A percentile compares a stretch with the other conserved stretches of the same genome.
These are phyloP conservation scores for Nyctibius grandis DNA, from an alignment of 2,797 vertebrate species.

Conservation along the genomic window DNA sequence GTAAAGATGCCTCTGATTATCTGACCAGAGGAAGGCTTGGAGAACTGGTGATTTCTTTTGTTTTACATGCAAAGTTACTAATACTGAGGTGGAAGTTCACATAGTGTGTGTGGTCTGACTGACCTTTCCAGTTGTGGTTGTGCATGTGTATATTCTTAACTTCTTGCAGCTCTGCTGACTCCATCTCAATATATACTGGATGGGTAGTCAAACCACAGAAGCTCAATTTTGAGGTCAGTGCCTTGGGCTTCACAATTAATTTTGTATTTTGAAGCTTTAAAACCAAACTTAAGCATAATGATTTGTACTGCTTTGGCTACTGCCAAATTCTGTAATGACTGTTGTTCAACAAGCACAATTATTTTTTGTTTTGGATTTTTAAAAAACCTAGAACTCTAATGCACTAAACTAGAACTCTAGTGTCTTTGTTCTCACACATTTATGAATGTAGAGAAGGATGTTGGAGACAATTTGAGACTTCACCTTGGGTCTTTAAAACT, in stretches of 20 bases:
- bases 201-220: slow-evolving; percentile 55
- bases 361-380: slow-evolving; percentile 36
- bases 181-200: slow-evolving; percentile 11
- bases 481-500: background rate
- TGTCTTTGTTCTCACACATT: background rate
- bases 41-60: background rate
- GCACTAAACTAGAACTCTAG: no score
- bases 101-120: background rate
- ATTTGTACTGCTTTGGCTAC: slow-evolving; percentile 29
- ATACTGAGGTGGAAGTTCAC: background rate
- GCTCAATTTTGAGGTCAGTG: slow-evolving; percentile 38
- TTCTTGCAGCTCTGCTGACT: slow-evolving; percentile 6
- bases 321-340: slow-evolving; percentile 56
- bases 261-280: slow-evolving; percentile 37
- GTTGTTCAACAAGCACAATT: slow-evolving; percentile 62
- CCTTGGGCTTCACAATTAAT: slow-evolving; percentile 46
- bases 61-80: background rate
- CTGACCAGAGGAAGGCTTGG: background rate
- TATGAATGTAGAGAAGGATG: background rate
- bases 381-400: slow-evolving; percentile 16
- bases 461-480: background rate
- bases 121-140: slow-evolving; percentile 3
- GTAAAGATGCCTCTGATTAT: background rate
- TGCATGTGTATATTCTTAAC: background rate
- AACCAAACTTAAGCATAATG: slow-evolving; percentile 34